These are phyloP conservation scores for Alligator mississippiensis DNA, from an alignment of 2,113 vertebrate genomes.

Conservation along the genomic window DNA sequence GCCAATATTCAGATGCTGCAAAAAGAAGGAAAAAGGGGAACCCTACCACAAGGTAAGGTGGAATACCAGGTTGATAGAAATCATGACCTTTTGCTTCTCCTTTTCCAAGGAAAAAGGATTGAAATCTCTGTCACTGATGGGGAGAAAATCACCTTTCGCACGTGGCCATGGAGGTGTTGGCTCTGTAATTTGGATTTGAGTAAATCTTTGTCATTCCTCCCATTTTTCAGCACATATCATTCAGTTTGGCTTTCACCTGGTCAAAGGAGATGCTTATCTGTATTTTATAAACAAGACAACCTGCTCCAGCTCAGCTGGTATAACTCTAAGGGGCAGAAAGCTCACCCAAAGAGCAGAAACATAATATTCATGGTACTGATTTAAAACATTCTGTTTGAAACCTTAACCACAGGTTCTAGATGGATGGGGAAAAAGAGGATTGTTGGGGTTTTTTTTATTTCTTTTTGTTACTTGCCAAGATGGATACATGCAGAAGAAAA, in stretches of 20 bases:
- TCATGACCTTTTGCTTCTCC: not conserved
- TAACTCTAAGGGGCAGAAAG: not conserved
- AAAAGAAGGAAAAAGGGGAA: not conserved
- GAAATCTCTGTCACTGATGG: not conserved
- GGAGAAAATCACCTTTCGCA: not conserved
- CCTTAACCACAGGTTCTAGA: not conserved
- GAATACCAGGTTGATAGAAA: not conserved
- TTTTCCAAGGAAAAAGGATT: not conserved
- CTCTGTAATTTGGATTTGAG: not conserved
- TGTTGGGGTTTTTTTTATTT: not conserved
- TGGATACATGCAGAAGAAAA: not conserved
- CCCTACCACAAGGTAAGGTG: not conserved
- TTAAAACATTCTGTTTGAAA: not conserved
- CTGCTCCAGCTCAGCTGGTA: not conserved
- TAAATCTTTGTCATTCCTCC: not conserved
- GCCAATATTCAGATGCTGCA: not conserved
- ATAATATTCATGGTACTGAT: not conserved
- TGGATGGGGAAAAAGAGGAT: not conserved
- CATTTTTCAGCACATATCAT: not conserved
- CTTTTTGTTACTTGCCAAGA: not conserved
- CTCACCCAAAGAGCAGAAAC: not conserved
- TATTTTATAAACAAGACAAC: not conserved
- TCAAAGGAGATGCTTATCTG: not conserved
- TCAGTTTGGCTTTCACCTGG: not conserved
- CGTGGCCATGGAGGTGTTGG: not conserved